phyloP scores from a whole-genome alignment of 2,888 invertebrate genomes.

The Drosophila fungiperda region DNA sequence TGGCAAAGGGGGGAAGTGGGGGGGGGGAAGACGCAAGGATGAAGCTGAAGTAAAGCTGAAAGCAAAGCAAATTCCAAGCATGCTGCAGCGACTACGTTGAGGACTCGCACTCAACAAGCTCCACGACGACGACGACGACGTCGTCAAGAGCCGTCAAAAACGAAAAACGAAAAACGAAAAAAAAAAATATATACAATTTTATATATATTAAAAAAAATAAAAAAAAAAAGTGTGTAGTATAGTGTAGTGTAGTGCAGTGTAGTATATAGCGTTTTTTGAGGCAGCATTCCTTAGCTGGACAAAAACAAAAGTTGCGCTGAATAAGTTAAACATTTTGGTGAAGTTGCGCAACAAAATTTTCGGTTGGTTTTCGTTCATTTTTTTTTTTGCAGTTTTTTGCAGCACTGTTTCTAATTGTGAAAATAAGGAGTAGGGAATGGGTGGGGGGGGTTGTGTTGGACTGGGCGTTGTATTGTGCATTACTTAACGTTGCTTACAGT shows the following conservation, averaged over 20 bases:
- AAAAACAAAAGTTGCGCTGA: constrained; percentile 41
- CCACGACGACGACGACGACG: constrained; percentile 33
- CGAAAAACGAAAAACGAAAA: constrained; percentile 27
- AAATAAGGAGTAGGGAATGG: constrained; percentile 34
- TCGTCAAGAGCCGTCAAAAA: constrained; percentile 68
- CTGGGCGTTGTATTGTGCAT: constrained; percentile 44
- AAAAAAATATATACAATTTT: neutral
- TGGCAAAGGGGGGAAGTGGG: neutral
- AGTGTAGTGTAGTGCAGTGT: constrained; percentile 33
- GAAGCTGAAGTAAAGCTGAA: constrained; percentile 57
- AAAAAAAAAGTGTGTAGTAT: constrained; percentile 18
- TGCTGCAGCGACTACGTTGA: constrained; percentile 69
- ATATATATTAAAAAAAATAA: constrained; percentile 20
- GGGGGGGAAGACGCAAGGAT: neutral
- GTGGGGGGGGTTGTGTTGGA: constrained; percentile 6
- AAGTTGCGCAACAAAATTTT: constrained; percentile 61
- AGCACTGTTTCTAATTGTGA: constrained; percentile 63
- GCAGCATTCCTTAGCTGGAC: constrained; percentile 38
- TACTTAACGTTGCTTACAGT: constrained; percentile 68
- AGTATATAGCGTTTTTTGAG: constrained; percentile 35
- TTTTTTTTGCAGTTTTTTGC: constrained; percentile 21
- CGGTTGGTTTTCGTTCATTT: constrained; percentile 9
- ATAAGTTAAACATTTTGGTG: constrained; percentile 62
- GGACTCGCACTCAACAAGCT: constrained; percentile 74
- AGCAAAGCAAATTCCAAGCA: constrained; percentile 80